Evolutionary conservation across 2,888 invertebrate species (phyloP).

Genomic region (Blastobasis adustella): DNA sequence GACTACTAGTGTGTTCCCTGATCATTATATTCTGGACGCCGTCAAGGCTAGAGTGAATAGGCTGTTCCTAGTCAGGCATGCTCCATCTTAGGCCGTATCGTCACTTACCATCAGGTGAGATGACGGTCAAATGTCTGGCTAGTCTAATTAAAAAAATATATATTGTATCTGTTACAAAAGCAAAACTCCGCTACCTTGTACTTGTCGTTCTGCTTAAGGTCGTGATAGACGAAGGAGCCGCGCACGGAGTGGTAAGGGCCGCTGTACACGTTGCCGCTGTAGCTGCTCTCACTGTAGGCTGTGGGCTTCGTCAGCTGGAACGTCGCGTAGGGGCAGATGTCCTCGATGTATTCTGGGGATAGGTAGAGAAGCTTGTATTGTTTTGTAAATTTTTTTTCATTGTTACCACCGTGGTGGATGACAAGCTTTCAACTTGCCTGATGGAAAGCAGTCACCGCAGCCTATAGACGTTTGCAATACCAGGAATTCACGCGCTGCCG

Average conservation of each 20-base stretch:
- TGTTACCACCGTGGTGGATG: not conserved
- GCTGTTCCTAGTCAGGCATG: too few relatives aligned
- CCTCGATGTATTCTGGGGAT: slow-evolving; percentile 89
- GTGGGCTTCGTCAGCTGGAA: slow-evolving; percentile 91
- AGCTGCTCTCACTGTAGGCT: slow-evolving; percentile 91
- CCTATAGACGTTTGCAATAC: not conserved
- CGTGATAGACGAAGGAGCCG: slow-evolving; percentile 92
- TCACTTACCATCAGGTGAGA: too few relatives aligned
- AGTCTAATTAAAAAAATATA: too few relatives aligned
- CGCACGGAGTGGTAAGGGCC: slow-evolving; percentile 91
- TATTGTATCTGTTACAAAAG: too few relatives aligned
- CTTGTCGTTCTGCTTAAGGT: slow-evolving; percentile 86
- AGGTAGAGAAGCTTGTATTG: not conserved
- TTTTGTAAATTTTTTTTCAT: not conserved
- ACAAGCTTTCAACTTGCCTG: not conserved
- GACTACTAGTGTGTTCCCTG: too few relatives aligned
- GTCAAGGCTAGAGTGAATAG: too few relatives aligned
- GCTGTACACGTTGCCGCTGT: slow-evolving; percentile 91
- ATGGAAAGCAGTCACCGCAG: not conserved
- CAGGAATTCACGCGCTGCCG: too few relatives aligned
- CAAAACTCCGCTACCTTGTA: slow-evolving; percentile 75
- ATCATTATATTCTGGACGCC: too few relatives aligned
- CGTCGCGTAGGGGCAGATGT: slow-evolving; percentile 94
- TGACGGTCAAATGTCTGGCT: too few relatives aligned
- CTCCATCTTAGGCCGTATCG: too few relatives aligned